Evolutionary conservation across 2,113 vertebrate genomes (phyloP).

Genomic region (Pungitius pungitius): DNA sequence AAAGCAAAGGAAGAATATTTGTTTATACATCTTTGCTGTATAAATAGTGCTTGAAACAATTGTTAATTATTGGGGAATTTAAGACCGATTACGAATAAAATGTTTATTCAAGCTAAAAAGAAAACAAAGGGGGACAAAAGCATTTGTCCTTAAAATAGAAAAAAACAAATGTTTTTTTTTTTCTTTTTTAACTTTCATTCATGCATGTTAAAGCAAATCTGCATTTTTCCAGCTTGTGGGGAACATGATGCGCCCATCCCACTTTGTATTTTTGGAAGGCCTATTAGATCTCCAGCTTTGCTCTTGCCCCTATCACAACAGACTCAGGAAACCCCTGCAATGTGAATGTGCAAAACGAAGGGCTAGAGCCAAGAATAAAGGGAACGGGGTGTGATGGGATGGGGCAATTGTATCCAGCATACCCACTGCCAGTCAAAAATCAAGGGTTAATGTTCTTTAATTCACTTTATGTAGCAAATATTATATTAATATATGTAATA

Average conservation of each 20-base stretch:
- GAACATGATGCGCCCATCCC: background rate
- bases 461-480: slow-evolving; percentile 31
- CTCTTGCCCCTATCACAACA: too few relatives aligned
- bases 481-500: background rate
- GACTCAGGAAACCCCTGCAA: too few relatives aligned
- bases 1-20: background rate
- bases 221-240: slow-evolving; percentile 1
- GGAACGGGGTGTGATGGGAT: background rate
- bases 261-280: too few relatives aligned
- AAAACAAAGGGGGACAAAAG: slow-evolving; percentile 4
- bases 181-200: background rate
- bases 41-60: slow-evolving; percentile 30
- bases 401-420: slow-evolving; percentile 31
- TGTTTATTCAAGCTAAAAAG: slow-evolving; percentile 41
- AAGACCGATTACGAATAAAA: slow-evolving; percentile 56
- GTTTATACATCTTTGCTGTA: background rate
- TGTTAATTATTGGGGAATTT: slow-evolving; percentile 54
- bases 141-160: slow-evolving; percentile 4
- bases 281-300: too few relatives aligned
- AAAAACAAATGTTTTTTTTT: background rate
- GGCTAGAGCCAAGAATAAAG: background rate
- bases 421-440: slow-evolving; percentile 51
- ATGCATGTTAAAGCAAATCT: slow-evolving; percentile 9
- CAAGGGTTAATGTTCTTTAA: slow-evolving; percentile 25
- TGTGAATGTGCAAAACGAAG: background rate